These are phyloP conservation scores for Melanostigma gelatinosum DNA, from an alignment of 2,113 vertebrate species.

Conservation along the genomic window DNA sequence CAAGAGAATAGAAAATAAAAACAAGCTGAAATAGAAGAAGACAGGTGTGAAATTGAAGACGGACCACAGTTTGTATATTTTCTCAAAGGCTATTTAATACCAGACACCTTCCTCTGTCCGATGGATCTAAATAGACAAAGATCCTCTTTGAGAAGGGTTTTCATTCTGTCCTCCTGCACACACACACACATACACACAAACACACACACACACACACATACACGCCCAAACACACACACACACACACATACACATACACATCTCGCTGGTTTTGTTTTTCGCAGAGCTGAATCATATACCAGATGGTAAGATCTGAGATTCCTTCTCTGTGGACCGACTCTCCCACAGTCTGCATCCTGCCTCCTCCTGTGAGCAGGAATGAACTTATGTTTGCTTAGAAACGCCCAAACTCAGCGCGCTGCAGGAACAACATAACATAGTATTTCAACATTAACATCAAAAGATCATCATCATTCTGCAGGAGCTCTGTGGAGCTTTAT, in stretches of 20 bases:
- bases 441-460: not conserved
- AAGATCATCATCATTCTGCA: not conserved
- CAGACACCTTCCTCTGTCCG: not conserved
- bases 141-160: not conserved
- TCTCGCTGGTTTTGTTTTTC: not conserved
- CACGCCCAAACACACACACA: not conserved
- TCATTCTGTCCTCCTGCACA: not conserved
- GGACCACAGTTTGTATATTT: not conserved
- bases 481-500: not conserved
- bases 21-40: not conserved
- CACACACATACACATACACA: not conserved
- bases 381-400: constrained; percentile 28
- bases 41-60: not conserved
- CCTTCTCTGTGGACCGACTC: constrained; percentile 26
- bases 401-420: constrained; percentile 3
- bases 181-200: not conserved
- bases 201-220: too few relatives aligned
- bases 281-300: not conserved
- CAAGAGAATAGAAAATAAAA: not conserved
- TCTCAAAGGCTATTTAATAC: not conserved
- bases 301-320: not conserved
- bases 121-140: not conserved
- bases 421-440: constrained; percentile 9
- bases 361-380: constrained; percentile 30
- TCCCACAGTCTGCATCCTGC: constrained; percentile 57